These are phyloP conservation scores for Magallana ariakensis DNA, from an alignment of 1,140 invertebrate species.

Conservation along the genomic window DNA sequence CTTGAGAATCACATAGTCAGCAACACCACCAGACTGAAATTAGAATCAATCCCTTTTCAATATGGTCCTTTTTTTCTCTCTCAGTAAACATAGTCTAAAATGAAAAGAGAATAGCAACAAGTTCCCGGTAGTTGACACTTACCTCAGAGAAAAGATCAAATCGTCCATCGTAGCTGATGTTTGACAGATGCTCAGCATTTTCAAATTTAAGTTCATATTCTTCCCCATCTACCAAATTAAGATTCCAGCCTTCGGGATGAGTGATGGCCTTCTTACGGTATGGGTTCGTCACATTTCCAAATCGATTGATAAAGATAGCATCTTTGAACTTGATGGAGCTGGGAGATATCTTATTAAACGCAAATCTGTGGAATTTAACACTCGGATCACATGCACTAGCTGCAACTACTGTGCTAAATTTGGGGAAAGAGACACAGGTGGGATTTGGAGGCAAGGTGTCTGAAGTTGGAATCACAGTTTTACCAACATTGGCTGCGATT, in stretches of 20 bases:
- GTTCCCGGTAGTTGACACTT: not conserved
- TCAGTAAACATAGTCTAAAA: too few species aligned
- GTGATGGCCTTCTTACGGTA: conserved; percentile 63
- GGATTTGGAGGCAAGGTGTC: conserved; percentile 56
- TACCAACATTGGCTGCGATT: conserved; percentile 35
- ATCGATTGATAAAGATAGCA: conserved; percentile 58
- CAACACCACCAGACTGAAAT: not conserved
- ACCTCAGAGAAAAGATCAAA: conserved; percentile 45
- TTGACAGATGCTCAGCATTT: conserved; percentile 65
- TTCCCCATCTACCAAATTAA: conserved; percentile 57
- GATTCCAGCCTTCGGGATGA: conserved; percentile 69
- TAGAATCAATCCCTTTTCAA: not conserved
- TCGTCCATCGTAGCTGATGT: conserved; percentile 67
- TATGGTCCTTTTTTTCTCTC: not conserved
- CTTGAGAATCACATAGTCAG: conserved; percentile 62
- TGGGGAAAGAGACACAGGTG: conserved; percentile 40
- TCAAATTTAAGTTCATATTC: conserved; percentile 64
- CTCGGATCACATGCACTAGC: conserved; percentile 59
- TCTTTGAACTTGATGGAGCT: conserved; percentile 61
- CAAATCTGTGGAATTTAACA: conserved; percentile 66
- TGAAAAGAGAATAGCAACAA: too few species aligned
- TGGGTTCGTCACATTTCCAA: conserved; percentile 54
- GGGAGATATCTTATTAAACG: conserved; percentile 67
- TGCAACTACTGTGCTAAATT: conserved; percentile 50
- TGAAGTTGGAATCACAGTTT: conserved; percentile 63